A percentile compares a stretch with the other conserved stretches of the same genome.
Conservation (phyloP, 2,888 invertebrate species). For the Leptinotarsa juncta region DNA sequence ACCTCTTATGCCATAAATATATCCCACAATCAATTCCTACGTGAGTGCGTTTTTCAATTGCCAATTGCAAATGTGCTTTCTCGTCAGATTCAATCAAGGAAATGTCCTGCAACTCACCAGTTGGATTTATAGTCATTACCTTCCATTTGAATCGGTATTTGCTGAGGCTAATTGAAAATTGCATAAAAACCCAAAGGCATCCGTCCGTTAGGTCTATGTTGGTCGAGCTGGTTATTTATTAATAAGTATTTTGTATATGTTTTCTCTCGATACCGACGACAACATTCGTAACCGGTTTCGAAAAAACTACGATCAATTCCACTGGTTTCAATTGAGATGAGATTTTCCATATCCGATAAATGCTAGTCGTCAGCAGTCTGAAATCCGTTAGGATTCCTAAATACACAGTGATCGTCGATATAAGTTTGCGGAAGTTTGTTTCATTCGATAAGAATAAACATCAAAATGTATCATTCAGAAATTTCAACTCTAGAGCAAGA, state of each 20-base stretch:
- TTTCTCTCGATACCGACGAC: conserved; percentile 42
- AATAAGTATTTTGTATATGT: conserved; percentile 48
- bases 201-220: conserved; percentile 44
- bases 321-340: conserved; percentile 40
- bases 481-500: too few species aligned
- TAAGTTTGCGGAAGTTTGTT: not conserved
- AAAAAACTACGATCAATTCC: conserved; percentile 42
- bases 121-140: conserved; percentile 53
- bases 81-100: conserved; percentile 33
- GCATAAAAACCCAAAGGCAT: conserved; percentile 52
- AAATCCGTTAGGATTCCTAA: not conserved
- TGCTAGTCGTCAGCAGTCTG: not conserved
- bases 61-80: conserved; percentile 8
- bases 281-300: conserved; percentile 44
- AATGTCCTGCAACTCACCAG: conserved; percentile 40
- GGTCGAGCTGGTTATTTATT: conserved; percentile 45
- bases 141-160: conserved; percentile 51
- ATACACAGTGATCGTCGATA: not conserved
- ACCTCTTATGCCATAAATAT: not conserved
- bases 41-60: not conserved
- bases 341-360: conserved; percentile 29
- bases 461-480: too few species aligned
- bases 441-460: not conserved
- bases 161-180: conserved; percentile 52
- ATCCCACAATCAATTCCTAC: not conserved